These are phyloP conservation scores for Pterostichus niger DNA, from an alignment of 2,888 invertebrate genomes.

Conservation along the genomic window DNA sequence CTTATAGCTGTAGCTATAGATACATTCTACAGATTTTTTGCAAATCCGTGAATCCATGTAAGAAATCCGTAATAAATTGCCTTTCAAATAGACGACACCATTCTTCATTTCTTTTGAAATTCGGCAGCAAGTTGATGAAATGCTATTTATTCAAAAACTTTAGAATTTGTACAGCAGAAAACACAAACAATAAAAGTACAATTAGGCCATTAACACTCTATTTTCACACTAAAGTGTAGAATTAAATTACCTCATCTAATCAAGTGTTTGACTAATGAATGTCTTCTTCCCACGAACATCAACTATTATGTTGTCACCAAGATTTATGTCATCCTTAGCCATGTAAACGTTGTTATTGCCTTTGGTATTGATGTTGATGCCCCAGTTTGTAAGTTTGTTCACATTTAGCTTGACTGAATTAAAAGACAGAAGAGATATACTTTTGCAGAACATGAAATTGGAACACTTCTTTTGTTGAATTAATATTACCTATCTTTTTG, in stretches of 20 bases:
- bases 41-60: no score
- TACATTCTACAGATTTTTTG: no score
- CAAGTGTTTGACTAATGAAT: conserved; percentile 22
- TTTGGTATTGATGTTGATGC: conserved; percentile 9
- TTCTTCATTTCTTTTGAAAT: no score
- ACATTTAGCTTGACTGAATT: conserved; percentile 26
- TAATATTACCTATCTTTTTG: not conserved
- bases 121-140: no score
- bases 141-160: no score
- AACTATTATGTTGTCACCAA: conserved; percentile 17
- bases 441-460: conserved; percentile 2
- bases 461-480: conserved; percentile 12
- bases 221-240: conserved; percentile 27
- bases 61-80: no score
- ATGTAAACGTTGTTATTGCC: conserved; percentile 15
- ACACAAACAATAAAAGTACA: conserved; percentile 23
- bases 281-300: conserved; percentile 25
- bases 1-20: no score
- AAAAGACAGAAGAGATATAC: conserved; percentile 4
- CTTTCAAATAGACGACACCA: no score
- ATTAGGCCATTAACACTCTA: conserved; percentile 21
- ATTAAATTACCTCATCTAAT: conserved; percentile 11
- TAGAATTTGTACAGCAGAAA: conserved; percentile 3
- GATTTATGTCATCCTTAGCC: conserved; percentile 17
- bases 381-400: conserved; percentile 19